A percentile compares a stretch with the other conserved stretches of the same genome.
phyloP scores from a whole-genome alignment of 2,888 invertebrate species.

The Drosophila monieri region DNA sequence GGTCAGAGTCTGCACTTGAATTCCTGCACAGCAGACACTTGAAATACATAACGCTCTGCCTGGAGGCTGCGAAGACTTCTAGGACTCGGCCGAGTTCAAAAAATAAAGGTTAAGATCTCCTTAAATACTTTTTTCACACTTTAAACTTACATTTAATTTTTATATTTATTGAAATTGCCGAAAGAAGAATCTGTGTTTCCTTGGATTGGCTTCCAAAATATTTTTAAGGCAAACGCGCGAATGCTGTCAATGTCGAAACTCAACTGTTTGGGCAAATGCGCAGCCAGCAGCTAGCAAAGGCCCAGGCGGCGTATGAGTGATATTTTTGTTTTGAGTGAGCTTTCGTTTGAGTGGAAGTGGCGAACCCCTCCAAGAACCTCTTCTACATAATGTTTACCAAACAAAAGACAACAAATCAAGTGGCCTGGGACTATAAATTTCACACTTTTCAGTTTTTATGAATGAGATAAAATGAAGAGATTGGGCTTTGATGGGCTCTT shows the following conservation, averaged over 20 bases:
- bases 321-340: conserved; percentile 60
- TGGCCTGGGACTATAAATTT: conserved; percentile 6
- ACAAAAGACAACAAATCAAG: conserved; percentile 2
- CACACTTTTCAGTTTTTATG: conserved; percentile 11
- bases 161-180: neutral
- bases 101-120: neutral
- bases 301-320: conserved; percentile 76
- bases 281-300: conserved; percentile 55
- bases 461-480: conserved; percentile 25
- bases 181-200: neutral
- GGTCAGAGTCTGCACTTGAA: conserved; percentile 42
- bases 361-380: conserved; percentile 10
- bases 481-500: neutral
- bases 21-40: neutral
- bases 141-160: conserved; percentile 20
- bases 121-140: neutral
- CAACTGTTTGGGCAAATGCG: conserved; percentile 75
- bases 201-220: neutral
- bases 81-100: neutral
- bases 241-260: conserved; percentile 67
- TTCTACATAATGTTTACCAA: conserved; percentile 14
- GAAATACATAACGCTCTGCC: neutral
- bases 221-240: conserved; percentile 52
- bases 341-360: conserved; percentile 43
- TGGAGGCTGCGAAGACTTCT: neutral